These are phyloP conservation scores for Parascotia fuliginaria DNA, from an alignment of 2,888 invertebrate species.

Conservation along the genomic window DNA sequence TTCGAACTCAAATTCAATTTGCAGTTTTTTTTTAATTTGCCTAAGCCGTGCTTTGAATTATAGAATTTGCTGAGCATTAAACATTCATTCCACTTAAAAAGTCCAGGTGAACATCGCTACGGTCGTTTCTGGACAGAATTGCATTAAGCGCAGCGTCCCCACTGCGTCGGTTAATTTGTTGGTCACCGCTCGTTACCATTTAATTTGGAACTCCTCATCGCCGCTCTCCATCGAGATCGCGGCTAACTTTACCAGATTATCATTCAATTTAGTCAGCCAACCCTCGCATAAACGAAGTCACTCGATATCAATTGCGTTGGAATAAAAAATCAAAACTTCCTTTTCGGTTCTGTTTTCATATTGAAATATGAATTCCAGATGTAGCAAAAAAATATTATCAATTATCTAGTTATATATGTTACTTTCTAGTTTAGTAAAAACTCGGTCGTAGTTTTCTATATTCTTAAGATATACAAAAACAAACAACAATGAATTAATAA, in stretches of 20 bases:
- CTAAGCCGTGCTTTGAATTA: constrained; percentile 24
- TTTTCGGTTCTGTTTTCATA: constrained; percentile 32
- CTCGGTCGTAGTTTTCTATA: no score
- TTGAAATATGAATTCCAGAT: constrained; percentile 39
- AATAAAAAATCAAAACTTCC: constrained; percentile 38
- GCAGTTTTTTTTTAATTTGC: constrained; percentile 19
- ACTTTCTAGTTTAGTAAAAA: no score
- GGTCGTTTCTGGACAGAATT: constrained; percentile 43
- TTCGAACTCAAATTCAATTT: constrained; percentile 13
- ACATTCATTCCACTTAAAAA: constrained; percentile 38
- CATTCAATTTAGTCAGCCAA: constrained; percentile 43
- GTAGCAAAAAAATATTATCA: constrained; percentile 26
- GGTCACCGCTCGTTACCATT: constrained; percentile 65
- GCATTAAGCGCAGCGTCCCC: constrained; percentile 56
- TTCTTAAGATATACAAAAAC: no score
- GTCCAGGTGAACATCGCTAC: constrained; percentile 18
- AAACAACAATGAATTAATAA: no score
- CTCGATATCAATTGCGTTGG: constrained; percentile 43
- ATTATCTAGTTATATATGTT: no score
- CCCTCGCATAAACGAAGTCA: constrained; percentile 44
- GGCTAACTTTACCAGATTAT: constrained; percentile 48
- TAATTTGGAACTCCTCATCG: constrained; percentile 51
- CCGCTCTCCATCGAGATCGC: constrained; percentile 33
- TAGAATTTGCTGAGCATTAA: constrained; percentile 36
- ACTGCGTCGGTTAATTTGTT: constrained; percentile 62